phyloP scores from a whole-genome alignment of 2,113 vertebrate genomes.

The Leucosticte australis region DNA sequence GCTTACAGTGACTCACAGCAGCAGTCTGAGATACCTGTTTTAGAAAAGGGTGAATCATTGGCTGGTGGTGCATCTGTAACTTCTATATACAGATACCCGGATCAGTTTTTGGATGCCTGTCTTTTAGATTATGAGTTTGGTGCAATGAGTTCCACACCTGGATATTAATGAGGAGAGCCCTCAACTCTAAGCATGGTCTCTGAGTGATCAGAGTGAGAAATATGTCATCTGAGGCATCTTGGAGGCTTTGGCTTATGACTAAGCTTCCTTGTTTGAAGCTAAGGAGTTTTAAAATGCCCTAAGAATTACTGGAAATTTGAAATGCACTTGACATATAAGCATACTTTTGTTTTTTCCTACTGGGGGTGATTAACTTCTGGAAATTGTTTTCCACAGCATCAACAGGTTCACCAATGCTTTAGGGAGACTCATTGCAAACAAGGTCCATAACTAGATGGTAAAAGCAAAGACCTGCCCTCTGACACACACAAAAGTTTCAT shows the following conservation, averaged over 20 bases:
- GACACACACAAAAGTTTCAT: background rate
- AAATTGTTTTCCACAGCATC: background rate
- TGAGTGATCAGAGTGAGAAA: background rate
- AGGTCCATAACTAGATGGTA: background rate
- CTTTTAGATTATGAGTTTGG: background rate
- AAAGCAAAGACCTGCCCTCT: background rate
- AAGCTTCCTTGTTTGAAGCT: background rate
- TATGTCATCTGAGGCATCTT: background rate
- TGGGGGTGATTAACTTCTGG: background rate
- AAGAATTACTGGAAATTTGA: background rate
- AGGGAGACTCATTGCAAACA: background rate
- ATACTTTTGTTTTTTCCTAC: background rate
- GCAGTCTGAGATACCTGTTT: background rate
- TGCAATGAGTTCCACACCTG: background rate
- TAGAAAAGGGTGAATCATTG: slow-evolving; percentile 41
- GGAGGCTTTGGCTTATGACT: background rate
- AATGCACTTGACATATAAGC: background rate
- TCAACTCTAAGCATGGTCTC: background rate
- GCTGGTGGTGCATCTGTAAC: background rate
- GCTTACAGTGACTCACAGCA: slow-evolving; percentile 20
- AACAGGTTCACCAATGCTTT: background rate
- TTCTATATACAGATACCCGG: background rate
- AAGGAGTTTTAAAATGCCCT: background rate
- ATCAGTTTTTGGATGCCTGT: background rate
- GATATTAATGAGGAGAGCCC: background rate